Conservation (phyloP, 2,113 vertebrate genomes). For the Euleptes europaea region DNA sequence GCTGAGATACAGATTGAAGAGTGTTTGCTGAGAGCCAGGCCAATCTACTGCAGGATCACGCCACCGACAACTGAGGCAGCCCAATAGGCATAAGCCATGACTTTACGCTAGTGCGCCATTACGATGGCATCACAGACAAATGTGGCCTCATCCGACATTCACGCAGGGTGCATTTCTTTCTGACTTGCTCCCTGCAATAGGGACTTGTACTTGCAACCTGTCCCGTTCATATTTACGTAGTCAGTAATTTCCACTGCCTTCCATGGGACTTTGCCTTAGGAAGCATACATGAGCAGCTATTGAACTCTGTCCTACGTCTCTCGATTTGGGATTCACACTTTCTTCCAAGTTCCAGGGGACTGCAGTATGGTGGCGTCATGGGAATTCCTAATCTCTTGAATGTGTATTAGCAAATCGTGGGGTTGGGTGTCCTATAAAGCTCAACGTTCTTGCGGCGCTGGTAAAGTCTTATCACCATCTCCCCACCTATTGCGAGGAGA, state of each 20-base stretch:
- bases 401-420: neutral
- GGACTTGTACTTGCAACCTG: no score
- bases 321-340: neutral
- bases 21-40: neutral
- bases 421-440: neutral
- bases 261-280: neutral
- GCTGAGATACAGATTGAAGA: neutral
- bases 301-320: no score
- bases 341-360: neutral
- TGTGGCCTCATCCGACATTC: neutral
- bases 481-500: neutral
- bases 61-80: neutral
- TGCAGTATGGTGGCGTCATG: neutral
- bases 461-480: neutral
- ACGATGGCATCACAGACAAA: neutral
- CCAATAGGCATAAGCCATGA: neutral
- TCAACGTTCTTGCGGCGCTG: neutral
- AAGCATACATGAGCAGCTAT: neutral
- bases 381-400: neutral
- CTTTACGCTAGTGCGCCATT: neutral
- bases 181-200: neutral
- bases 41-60: neutral
- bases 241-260: neutral
- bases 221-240: neutral
- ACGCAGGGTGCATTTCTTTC: neutral